Base-by-base conservation (phyloP, 2,888 invertebrate genomes). In the Pseudococcus longispinus region DNA sequence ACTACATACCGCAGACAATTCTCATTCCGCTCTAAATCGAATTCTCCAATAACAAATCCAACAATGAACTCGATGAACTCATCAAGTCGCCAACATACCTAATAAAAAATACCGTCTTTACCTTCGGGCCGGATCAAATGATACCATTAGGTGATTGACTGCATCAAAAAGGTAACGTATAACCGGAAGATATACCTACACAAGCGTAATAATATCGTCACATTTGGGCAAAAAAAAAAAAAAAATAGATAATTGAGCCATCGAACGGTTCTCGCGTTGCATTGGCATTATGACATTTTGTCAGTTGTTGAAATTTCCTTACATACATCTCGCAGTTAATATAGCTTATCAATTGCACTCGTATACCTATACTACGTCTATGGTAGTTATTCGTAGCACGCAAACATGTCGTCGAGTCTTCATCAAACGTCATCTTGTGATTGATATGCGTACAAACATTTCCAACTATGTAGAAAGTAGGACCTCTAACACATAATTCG, bases 401-500 rank as follows among this genome's bases (percentile, higher is more conserved):
- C 37, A 51, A 26, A 65, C 32, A 32, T 32, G 26, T 74, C 26
- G 74, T 65, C 51, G 51, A 26, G 65, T 65, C 65, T 65, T 65
- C 65, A 51, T 51, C n/a, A 65, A 26, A 65, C 65, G 65, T 65
- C 65, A 65, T 65, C 65, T 29, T 37, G 13, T 74, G 74, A 74
- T 74, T 74, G 74, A 74, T 74, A 74, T 74, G 74, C 74, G 74
- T 74, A 74, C 37, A 74, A 74, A 74, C 74, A 37, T 51, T 51
- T 51, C 37, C 15, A 51, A n/a, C 51, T 51, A n/a, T 15, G 1
- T 74, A 74, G 37, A 74, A 29, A 74, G 74, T 32, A 32, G 0
- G 37, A 70, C 20, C 15, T 60, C 60, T 44, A 15, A n/a, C 6
- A n/a, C n/a, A 18, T 51, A 51, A 51, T 51, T 51, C n/a, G 15